These are phyloP conservation scores for Hypsibius dujardini DNA, from an alignment of 1,140 invertebrate species.

Conservation along the genomic window DNA sequence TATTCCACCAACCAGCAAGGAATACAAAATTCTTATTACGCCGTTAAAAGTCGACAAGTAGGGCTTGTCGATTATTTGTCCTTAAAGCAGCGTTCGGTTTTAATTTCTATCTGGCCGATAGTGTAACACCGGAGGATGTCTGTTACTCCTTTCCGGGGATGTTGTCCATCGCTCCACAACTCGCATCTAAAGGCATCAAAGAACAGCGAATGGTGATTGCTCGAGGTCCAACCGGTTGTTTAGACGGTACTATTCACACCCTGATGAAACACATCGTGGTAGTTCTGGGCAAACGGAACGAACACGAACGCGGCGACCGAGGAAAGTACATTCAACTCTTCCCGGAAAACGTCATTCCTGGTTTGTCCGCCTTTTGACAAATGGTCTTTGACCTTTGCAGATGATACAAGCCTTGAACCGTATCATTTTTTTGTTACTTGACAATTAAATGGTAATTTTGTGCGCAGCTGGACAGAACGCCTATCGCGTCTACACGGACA, in stretches of 20 bases:
- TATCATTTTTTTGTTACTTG: background rate
- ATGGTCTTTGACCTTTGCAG: background rate
- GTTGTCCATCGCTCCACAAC: background rate
- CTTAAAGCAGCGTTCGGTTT: background rate
- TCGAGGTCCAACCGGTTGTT: constrained; percentile 8
- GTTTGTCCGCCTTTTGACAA: background rate
- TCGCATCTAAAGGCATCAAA: background rate
- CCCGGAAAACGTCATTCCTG: background rate
- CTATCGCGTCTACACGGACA: background rate
- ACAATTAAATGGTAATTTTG: background rate
- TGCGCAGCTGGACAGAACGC: background rate
- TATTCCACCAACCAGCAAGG: background rate
- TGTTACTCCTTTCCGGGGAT: constrained; percentile 14
- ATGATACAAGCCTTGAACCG: background rate
- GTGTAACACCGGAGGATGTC: background rate
- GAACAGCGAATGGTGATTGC: constrained; percentile 14
- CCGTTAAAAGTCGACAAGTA: constrained; percentile 4
- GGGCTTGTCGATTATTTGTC: background rate
- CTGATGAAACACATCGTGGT: constrained; percentile 1
- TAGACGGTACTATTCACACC: constrained; percentile 6
- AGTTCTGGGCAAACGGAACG: background rate
- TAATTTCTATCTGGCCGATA: constrained; percentile 3
- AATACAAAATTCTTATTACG: constrained; percentile 1
- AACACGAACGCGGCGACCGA: constrained; percentile 14
- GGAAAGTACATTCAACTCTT: background rate